Base-by-base conservation (phyloP, 2,797 vertebrate genomes). In the Scarus forsteni region DNA sequence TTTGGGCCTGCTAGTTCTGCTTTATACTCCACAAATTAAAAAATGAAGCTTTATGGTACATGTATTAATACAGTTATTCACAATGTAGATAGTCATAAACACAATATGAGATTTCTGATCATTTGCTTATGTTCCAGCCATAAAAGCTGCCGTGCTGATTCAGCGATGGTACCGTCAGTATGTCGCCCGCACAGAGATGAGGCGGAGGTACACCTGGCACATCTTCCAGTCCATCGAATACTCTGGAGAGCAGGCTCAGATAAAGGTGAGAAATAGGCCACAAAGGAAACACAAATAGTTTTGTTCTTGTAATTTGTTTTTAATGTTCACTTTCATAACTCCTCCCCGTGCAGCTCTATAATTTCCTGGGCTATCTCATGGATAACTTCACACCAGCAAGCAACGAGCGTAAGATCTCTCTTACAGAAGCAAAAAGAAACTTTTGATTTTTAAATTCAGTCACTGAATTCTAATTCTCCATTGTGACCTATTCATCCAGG, bases 191-290 rank as follows among this genome's bases (percentile, higher is more conserved):
- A 93, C 95, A 85, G 97, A 99, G 88, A 95, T 97, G 94, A 95
- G 96, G 35, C 93, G 97, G 5, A 93, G 95, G 38, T 98, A 96
- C 88, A 97, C 95, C 45, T 99, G 98, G 97, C 95, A 96, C 75
- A 98, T 98, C 89, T 99, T 99, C 79, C 97, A 98, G 67, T 98
- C 97, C 44, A 96, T 98, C 16, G 98, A 99, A 71, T 98, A 99
- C 0, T 92, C 97, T 0, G 97, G 96, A 0, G 96, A 98, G 84
- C 98, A 98, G 73, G 97, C 98, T 62, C 98, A 99, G 92, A 96
- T 96, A 87, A 97, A 98, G 93, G 97, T 98, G 85, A 10, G 69
- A 13, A 48, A 27, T 34, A 19, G 13, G 39, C 2, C 10, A n/a
- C 34, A 53, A 14, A 53, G 14, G 15, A 36, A 7, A 36, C 10